Percentiles rank a stretch among this genome's conserved stretches.
phyloP scores from a whole-genome alignment of 2,113 vertebrate genomes.

The Labeo catla region DNA sequence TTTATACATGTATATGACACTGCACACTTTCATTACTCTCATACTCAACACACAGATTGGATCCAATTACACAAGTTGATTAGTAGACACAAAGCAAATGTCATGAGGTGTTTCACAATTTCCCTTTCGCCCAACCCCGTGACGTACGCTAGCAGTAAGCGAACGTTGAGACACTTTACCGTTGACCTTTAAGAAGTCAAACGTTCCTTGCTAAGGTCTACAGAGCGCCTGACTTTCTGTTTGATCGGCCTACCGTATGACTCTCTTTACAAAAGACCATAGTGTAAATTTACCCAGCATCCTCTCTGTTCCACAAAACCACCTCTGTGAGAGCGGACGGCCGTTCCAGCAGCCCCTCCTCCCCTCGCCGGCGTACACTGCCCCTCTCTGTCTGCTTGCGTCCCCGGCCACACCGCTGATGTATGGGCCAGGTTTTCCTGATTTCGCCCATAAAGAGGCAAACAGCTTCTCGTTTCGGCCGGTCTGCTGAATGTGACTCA shows the following conservation, averaged over 20 bases:
- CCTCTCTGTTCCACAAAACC: slow-evolving; percentile 48
- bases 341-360: slow-evolving; percentile 49
- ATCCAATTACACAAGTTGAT: neutral
- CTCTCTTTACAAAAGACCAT: slow-evolving; percentile 44
- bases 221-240: slow-evolving; percentile 23
- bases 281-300: slow-evolving; percentile 52
- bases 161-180: slow-evolving; percentile 12
- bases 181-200: neutral
- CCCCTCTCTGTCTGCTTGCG: slow-evolving; percentile 56
- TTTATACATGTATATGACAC: neutral
- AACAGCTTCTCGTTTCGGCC: slow-evolving; percentile 27
- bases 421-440: slow-evolving; percentile 40
- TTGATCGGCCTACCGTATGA: slow-evolving; percentile 18
- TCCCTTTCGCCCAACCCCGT: slow-evolving; percentile 1
- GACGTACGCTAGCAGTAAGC: slow-evolving; percentile 18
- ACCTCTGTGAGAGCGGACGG: slow-evolving; percentile 50
- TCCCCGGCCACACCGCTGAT: slow-evolving; percentile 21
- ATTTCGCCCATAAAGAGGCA: slow-evolving; percentile 34
- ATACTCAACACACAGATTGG: neutral
- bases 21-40: slow-evolving; percentile 4
- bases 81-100: slow-evolving; percentile 30
- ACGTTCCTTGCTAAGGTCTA: slow-evolving; percentile 27
- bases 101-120: slow-evolving; percentile 38
- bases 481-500: slow-evolving; percentile 36
- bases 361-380: slow-evolving; percentile 72